Conservation (phyloP, 2,888 invertebrate species). For the Synanthedon tipuliformis region DNA sequence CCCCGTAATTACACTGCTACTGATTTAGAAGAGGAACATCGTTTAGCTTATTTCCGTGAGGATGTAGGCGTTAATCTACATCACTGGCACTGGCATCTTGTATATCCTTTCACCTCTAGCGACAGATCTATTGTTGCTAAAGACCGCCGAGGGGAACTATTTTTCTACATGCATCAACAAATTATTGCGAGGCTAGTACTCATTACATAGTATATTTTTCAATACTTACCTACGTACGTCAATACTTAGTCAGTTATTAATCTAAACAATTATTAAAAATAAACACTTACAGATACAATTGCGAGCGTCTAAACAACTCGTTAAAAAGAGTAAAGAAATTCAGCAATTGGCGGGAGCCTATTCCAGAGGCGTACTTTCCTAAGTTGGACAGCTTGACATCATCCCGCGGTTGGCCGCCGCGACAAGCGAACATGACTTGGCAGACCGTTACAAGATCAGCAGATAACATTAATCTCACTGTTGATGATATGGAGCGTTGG, state of each 20-base stretch:
- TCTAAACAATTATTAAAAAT: too few relatives aligned
- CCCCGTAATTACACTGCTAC: conserved; percentile 83
- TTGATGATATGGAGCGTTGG: conserved; percentile 80
- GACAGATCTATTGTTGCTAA: conserved; percentile 73
- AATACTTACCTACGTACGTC: too few relatives aligned
- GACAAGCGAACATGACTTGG: conserved; percentile 71
- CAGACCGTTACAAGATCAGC: conserved; percentile 75
- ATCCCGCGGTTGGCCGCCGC: conserved; percentile 80
- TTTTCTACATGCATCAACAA: conserved; percentile 81
- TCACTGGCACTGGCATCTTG: conserved; percentile 87
- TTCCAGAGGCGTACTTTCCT: conserved; percentile 84
- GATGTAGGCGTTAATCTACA: conserved; percentile 84
- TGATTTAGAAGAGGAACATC: conserved; percentile 83
- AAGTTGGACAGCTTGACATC: conserved; percentile 80
- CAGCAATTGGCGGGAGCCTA: conserved; percentile 73
- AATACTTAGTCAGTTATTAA: too few relatives aligned
- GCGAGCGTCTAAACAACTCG: conserved; percentile 80
- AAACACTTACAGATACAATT: conserved; percentile 73
- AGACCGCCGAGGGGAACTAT: conserved; percentile 82
- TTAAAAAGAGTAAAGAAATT: conserved; percentile 74
- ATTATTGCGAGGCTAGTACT: conserved; percentile 50
- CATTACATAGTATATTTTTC: not conserved
- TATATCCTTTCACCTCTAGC: conserved; percentile 76
- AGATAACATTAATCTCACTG: conserved; percentile 70
- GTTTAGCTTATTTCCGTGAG: conserved; percentile 85